Evolutionary conservation across 2,888 invertebrate species (phyloP), one percentile per base, ranked within the genome.

Genomic region (Drosophila pseudotalamancana): DNA sequence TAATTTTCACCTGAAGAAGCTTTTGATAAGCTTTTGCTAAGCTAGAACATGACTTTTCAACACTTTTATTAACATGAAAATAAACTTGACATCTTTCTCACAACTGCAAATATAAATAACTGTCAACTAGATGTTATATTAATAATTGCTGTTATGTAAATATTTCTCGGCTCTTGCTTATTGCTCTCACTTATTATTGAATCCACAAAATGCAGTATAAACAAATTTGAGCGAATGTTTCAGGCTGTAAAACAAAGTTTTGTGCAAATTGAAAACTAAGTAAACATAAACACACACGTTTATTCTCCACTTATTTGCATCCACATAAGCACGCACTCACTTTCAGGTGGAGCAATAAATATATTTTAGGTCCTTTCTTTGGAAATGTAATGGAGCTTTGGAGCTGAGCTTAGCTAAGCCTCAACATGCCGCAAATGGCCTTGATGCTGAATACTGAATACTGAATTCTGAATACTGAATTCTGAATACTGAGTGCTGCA

Each of bases 401-500:
- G n/a, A n/a, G 23, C 27, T 14, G 25, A 25, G 25, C 25, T 25
- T 6, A 3, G 25, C 32, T n/a, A 6, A 61, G 18, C 53, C 61
- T 6, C 19, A 42, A 29, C 19, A 18, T 42, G 18, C 8, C 12
- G 3, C 40, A 31, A 27, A 39, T 40, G 50, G 55, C 72, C 62
- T 60, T 68, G 60, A 11, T 40, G 4, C 56, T 54, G 62, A 61
- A 54, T n/a, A n/a, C n/a, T n/a, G n/a, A n/a, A n/a, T n/a, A n/a
- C n/a, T n/a, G n/a, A n/a, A n/a, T n/a, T n/a, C n/a, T n/a, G n/a
- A n/a, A n/a, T n/a, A n/a, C n/a, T n/a, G n/a, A n/a, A n/a, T n/a
- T n/a, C n/a, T n/a, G n/a, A n/a, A n/a, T n/a, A n/a, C n/a, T 66
- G 60, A 72, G 66, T 66, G 57, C 57, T 60, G 71, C 66, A 53